phyloP scores from a whole-genome alignment of 2,888 invertebrate genomes.

The Magallana nippona region DNA sequence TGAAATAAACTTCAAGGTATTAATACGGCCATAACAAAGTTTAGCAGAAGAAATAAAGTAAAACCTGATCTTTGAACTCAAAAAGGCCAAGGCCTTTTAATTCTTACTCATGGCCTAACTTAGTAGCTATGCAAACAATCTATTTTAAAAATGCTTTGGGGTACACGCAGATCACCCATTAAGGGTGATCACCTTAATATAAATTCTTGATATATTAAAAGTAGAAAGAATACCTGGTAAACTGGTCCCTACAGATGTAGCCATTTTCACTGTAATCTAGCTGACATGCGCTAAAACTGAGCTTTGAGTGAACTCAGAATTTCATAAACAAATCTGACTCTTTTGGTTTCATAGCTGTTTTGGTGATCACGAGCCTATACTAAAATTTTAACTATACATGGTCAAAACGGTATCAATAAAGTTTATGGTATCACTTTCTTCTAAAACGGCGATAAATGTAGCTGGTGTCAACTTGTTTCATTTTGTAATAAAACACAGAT shows the following conservation, averaged over 20 bases:
- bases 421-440: background rate
- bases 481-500: slow-evolving; percentile 21
- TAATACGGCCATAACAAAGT: no score
- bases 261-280: slow-evolving; percentile 20
- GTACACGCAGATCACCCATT: no score
- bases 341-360: slow-evolving; percentile 14
- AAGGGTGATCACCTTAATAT: no score
- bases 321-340: slow-evolving; percentile 21
- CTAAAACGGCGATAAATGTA: background rate
- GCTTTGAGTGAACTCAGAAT: slow-evolving; percentile 13
- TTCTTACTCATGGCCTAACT: no score
- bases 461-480: background rate
- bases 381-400: slow-evolving; percentile 8
- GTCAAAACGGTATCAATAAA: background rate
- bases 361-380: background rate
- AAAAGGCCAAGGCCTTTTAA: no score
- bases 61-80: no score
- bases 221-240: background rate
- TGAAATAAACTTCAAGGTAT: no score
- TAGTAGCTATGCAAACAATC: no score
- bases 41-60: no score
- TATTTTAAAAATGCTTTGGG: no score
- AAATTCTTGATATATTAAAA: background rate
- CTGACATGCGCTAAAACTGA: slow-evolving; percentile 17
- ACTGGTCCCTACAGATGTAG: slow-evolving; percentile 16